phyloP scores from a whole-genome alignment of 2,888 invertebrate species.

The Brenthis hecate region DNA sequence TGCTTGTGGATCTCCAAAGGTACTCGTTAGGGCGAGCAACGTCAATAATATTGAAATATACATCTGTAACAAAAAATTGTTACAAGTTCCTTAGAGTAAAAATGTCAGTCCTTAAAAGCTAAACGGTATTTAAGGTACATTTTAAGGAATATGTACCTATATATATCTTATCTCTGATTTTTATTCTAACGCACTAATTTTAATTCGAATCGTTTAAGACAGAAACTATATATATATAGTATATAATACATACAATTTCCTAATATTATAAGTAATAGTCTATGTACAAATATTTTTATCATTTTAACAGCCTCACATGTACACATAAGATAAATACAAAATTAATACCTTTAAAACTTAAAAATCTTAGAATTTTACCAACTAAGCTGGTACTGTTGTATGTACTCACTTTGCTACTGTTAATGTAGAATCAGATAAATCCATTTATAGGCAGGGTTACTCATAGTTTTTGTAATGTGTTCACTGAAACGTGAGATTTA shows the following conservation, averaged over 20 bases:
- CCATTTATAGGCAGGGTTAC: slow-evolving; percentile 76
- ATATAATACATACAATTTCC: too few species aligned
- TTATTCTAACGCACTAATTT: too few species aligned
- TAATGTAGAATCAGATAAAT: slow-evolving; percentile 66
- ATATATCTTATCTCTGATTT: too few species aligned
- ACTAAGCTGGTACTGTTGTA: slow-evolving; percentile 55
- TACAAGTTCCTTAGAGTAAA: too few species aligned
- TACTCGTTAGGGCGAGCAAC: slow-evolving; percentile 27
- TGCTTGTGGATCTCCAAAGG: slow-evolving; percentile 21
- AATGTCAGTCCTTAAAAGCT: too few species aligned
- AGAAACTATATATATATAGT: too few species aligned
- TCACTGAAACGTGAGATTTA: slow-evolving; percentile 68
- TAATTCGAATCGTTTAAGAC: too few species aligned
- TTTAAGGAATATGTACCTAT: too few species aligned
- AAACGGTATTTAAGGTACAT: too few species aligned
- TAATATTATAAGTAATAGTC: too few species aligned
- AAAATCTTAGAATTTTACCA: slow-evolving; percentile 47
- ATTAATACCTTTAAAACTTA: background rate
- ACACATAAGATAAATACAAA: background rate
- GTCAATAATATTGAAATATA: slow-evolving; percentile 32
- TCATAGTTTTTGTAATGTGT: slow-evolving; percentile 73
- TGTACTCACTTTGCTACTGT: slow-evolving; percentile 64
- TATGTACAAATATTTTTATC: background rate
- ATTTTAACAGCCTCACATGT: background rate
- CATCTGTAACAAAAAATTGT: slow-evolving; percentile 47